These are phyloP conservation scores for Pseudachorutes palmiensis DNA, from an alignment of 1,140 invertebrate genomes.

Conservation along the genomic window DNA sequence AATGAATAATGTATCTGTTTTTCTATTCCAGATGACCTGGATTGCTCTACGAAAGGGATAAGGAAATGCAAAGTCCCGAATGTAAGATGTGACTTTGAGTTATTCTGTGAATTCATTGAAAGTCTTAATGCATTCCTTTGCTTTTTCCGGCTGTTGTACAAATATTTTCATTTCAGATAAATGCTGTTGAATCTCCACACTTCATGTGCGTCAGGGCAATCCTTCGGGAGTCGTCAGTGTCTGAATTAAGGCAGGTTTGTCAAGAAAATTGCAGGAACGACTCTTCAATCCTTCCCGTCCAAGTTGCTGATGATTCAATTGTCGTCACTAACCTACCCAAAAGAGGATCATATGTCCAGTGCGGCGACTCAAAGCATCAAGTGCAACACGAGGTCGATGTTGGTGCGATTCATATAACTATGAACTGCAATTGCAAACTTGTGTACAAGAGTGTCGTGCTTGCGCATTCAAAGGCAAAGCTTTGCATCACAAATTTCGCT, in stretches of 20 bases:
- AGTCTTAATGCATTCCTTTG: no score
- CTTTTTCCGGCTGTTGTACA: no score
- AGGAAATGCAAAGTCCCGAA: background rate
- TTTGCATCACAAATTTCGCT: background rate
- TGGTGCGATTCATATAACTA: background rate
- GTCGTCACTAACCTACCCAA: background rate
- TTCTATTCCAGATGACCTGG: background rate
- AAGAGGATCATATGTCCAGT: background rate
- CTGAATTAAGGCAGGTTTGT: background rate
- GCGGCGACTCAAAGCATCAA: background rate
- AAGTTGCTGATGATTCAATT: background rate
- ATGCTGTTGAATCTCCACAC: background rate
- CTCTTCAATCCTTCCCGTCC: background rate
- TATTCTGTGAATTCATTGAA: background rate
- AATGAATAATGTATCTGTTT: no score
- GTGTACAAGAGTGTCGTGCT: background rate
- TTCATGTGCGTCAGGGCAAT: background rate
- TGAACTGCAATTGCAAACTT: background rate
- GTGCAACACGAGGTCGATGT: background rate
- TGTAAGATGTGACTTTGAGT: background rate
- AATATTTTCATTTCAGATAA: background rate
- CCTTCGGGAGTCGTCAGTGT: background rate
- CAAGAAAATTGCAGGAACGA: background rate
- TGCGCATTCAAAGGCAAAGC: background rate
- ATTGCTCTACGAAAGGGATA: background rate